Evolutionary conservation across 1,140 invertebrate species (phyloP).

Genomic region (Bombyx mori): DNA sequence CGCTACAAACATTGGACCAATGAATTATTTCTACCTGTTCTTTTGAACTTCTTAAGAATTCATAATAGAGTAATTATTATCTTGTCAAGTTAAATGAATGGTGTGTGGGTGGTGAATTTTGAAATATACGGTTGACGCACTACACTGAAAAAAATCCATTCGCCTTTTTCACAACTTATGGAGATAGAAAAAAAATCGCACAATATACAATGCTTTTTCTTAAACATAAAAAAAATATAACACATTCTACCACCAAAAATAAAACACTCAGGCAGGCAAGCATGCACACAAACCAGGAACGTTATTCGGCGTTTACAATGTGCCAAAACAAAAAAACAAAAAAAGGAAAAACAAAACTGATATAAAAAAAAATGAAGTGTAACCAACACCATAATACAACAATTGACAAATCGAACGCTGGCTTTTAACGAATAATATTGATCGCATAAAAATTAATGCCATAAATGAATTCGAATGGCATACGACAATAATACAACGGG

Average conservation of each 20-base stretch:
- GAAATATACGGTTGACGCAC: no score
- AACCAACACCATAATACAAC: constrained; percentile 24
- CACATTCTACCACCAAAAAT: no score
- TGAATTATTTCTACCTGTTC: no score
- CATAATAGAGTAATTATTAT: neutral
- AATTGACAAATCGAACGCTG: constrained; percentile 12
- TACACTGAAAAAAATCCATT: constrained; percentile 3
- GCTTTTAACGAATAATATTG: constrained; percentile 7
- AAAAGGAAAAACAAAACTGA: constrained; percentile 13
- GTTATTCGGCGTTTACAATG: constrained; percentile 25
- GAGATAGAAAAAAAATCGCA: constrained; percentile 3
- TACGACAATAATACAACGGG: neutral
- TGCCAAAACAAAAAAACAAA: constrained; percentile 6
- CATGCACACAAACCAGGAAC: constrained; percentile 53
- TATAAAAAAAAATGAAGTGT: constrained; percentile 13
- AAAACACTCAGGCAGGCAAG: constrained; percentile 42
- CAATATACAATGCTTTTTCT: neutral
- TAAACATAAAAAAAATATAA: no score
- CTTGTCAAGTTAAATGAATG: neutral
- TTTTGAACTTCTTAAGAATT: neutral
- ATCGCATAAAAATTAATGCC: neutral
- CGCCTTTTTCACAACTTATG: neutral
- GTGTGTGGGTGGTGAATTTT: neutral
- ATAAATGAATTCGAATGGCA: neutral
- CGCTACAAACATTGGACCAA: no score